phyloP scores from a whole-genome alignment of 2,797 vertebrate species.

The Macrochelys suwanniensis region DNA sequence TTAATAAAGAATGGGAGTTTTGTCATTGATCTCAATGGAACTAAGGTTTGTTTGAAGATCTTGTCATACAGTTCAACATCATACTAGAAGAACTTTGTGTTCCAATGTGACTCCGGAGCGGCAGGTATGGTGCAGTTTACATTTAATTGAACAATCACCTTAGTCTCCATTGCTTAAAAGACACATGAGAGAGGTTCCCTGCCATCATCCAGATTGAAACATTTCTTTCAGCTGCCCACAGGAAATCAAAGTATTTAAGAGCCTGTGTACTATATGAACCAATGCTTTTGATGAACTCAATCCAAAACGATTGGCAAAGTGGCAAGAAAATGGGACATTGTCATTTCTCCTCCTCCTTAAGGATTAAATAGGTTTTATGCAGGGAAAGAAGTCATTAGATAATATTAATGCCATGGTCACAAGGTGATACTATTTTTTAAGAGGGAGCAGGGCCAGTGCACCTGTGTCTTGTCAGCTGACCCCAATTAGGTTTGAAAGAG shows the following conservation, averaged over 20 bases:
- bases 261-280: rapidly evolving
- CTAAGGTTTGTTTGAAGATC: background rate
- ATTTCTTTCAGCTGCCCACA: background rate
- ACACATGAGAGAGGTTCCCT: background rate
- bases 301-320: background rate
- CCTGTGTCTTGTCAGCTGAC: background rate
- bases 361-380: background rate
- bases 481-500: background rate
- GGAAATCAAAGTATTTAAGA: background rate
- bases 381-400: background rate
- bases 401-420: background rate
- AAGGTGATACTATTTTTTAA: background rate
- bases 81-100: background rate
- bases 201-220: background rate
- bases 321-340: background rate
- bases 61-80: background rate
- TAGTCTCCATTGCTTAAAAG: background rate
- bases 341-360: background rate
- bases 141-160: background rate
- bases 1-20: background rate
- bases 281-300: background rate
- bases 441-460: background rate
- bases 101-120: background rate
- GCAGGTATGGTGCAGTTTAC: background rate
- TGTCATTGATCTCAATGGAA: background rate